These are phyloP conservation scores for Sesamia nonagrioides DNA, from an alignment of 1,140 invertebrate species.

Conservation along the genomic window DNA sequence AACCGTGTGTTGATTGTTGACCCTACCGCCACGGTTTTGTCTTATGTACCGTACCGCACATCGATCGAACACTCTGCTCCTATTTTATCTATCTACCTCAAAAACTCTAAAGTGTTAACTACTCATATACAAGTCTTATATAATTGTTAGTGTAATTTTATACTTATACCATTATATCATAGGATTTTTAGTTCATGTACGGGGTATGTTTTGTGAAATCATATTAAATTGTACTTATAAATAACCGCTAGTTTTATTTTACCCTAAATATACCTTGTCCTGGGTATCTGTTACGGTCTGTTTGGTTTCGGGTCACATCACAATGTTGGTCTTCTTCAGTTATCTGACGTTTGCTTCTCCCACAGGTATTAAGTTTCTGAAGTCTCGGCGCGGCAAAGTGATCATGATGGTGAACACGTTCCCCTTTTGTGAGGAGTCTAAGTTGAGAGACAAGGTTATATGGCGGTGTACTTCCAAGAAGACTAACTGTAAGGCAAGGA, in stretches of 20 bases:
- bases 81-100: slow-evolving; percentile 79
- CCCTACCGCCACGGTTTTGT: slow-evolving; percentile 67
- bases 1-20: slow-evolving; percentile 53
- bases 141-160: slow-evolving; percentile 81
- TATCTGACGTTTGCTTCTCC: slow-evolving; percentile 71
- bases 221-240: slow-evolving; percentile 87
- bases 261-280: slow-evolving; percentile 13
- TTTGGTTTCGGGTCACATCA: slow-evolving; percentile 18
- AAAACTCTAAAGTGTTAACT: slow-evolving; percentile 67
- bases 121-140: slow-evolving; percentile 77
- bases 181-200: slow-evolving; percentile 84
- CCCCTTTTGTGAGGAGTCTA: slow-evolving; percentile 87
- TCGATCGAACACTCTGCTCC: slow-evolving; percentile 57
- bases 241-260: slow-evolving; percentile 82
- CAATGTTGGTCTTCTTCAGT: slow-evolving; percentile 49
- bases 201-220: slow-evolving; percentile 86
- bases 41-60: slow-evolving; percentile 52
- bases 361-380: slow-evolving; percentile 86
- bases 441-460: slow-evolving; percentile 85
- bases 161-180: slow-evolving; percentile 82
- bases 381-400: slow-evolving; percentile 85
- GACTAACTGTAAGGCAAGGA: slow-evolving; percentile 85
- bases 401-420: slow-evolving; percentile 88
- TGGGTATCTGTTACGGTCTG: slow-evolving; percentile 51
- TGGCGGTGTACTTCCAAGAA: slow-evolving; percentile 87